A percentile compares a stretch with the other conserved stretches of the same genome.
phyloP scores from a whole-genome alignment of 1,140 invertebrate genomes.

The Brevipalpus yothersi region DNA sequence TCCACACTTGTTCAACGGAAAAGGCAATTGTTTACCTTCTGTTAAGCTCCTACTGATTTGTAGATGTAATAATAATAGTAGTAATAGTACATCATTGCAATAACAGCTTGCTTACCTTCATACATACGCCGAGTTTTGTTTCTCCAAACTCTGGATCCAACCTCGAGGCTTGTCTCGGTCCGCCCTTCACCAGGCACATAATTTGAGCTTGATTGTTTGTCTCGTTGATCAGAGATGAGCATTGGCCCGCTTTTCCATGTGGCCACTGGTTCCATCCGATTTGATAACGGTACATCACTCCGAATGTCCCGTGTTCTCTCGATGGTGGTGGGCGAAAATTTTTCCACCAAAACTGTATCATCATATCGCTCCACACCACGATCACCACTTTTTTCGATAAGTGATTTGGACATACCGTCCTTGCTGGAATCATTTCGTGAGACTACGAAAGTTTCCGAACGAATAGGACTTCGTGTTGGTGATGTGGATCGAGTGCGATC shows the following conservation, averaged over 20 bases:
- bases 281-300: too few species aligned
- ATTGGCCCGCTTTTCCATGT: background rate
- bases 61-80: background rate
- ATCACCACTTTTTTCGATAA: too few species aligned
- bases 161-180: background rate
- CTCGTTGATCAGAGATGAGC: background rate
- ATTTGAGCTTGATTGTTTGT: background rate
- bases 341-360: too few species aligned
- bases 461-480: too few species aligned
- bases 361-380: too few species aligned
- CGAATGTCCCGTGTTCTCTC: too few species aligned
- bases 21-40: background rate
- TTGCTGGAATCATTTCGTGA: too few species aligned
- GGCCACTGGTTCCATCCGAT: background rate
- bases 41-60: background rate
- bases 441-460: too few species aligned
- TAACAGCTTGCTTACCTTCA: background rate
- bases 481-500: too few species aligned
- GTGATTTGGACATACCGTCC: too few species aligned
- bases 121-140: conserved; percentile 1
- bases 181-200: conserved; percentile 2
- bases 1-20: too few species aligned
- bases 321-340: too few species aligned
- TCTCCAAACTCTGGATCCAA: background rate
- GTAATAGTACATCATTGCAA: background rate